These are phyloP conservation scores for Neuroscelio doddi DNA, from an alignment of 2,888 invertebrate genomes.

Conservation along the genomic window DNA sequence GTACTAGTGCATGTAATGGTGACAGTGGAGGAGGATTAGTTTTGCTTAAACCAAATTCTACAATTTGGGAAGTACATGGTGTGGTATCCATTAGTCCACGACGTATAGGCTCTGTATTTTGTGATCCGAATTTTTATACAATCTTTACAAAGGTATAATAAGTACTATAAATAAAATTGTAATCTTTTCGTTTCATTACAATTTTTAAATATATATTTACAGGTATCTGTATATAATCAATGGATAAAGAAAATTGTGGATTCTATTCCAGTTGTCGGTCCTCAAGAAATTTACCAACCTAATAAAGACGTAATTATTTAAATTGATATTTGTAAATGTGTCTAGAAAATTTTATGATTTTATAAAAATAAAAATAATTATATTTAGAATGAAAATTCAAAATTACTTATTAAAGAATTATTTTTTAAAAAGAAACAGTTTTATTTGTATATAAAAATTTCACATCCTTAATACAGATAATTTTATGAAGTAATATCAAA, in stretches of 20 bases:
- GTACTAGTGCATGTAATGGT: slow-evolving; percentile 77
- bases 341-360: too few species aligned
- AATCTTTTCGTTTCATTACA: slow-evolving; percentile 1
- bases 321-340: too few species aligned
- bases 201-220: too few species aligned
- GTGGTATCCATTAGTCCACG: slow-evolving; percentile 73
- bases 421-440: too few species aligned
- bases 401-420: too few species aligned
- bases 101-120: slow-evolving; percentile 64
- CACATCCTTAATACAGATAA: too few species aligned
- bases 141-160: slow-evolving; percentile 72
- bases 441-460: too few species aligned
- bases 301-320: slow-evolving; percentile 2
- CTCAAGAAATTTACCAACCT: slow-evolving; percentile 4
- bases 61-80: slow-evolving; percentile 70
- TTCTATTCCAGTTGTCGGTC: slow-evolving; percentile 47
- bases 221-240: slow-evolving; percentile 52
- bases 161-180: not conserved
- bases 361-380: too few species aligned
- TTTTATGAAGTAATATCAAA: too few species aligned
- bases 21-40: slow-evolving; percentile 78
- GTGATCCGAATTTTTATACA: slow-evolving; percentile 71
- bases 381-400: too few species aligned
- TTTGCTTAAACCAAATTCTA: slow-evolving; percentile 57
- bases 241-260: slow-evolving; percentile 54